Base-by-base conservation (phyloP, 2,797 vertebrate species). In the Nyctibius grandis region DNA sequence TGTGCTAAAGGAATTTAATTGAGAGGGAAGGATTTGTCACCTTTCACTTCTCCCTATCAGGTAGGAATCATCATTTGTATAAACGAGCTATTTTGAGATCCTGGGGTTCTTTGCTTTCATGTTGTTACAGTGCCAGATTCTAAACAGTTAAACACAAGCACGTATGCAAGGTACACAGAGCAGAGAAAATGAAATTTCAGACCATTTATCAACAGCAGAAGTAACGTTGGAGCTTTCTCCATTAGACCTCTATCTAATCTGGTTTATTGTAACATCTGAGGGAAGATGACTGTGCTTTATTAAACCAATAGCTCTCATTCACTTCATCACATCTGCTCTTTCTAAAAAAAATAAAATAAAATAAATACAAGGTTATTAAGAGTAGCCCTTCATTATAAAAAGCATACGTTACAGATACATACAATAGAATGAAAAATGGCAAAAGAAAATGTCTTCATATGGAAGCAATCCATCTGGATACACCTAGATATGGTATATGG, bases 281-380 rank as follows among this genome's bases (percentile, higher is more conserved):
- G 69, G 95, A 95, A 96, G 93, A 96, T 93, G 93, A 94, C 88
- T 93, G 88, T 85, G 79, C 80, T 96, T 97, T 97, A 96, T 97
- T 96, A 97, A 97, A 97, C 88, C 93, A 94, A 96, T 84, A 94
- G 95, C 85, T 97, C 96, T 96, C 90, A 81, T 97, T 96, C 97
- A 97, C 96, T 97, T 97, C 94, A 93, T 95, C 91, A 97, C 96
- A 97, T 97, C 97, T 97, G 95, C 91, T 97, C 56, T 94, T 93
- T 87, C 81, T 91, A 85, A 94, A 89, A 95, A 86, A 79, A 64
- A 85, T 42, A n/a, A 91, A 95, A 78, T 23, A 84, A 96, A 97
- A 96, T 29, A 97, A 96, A 95, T 93, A 75, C n/a, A 83, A 86
- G 42, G 93, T 97, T 96, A 97, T 97, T 97, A 97, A 97, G 95